Conservation (phyloP, 2,797 vertebrate species). For the Dallia pectoralis region DNA sequence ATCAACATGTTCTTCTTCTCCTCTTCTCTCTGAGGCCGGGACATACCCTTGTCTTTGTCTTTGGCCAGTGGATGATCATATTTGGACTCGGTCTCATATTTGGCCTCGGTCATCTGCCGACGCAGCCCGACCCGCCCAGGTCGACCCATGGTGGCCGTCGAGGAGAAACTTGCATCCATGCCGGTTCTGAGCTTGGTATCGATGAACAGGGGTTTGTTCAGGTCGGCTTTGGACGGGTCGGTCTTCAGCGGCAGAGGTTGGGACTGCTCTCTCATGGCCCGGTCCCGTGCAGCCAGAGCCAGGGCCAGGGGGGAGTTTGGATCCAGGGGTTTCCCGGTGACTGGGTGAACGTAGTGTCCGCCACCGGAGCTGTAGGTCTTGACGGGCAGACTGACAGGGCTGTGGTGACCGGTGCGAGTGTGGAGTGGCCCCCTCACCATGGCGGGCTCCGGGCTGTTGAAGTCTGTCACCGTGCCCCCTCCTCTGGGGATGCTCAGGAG, state of each 20-base stretch:
- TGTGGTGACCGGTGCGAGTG: constrained; percentile 73
- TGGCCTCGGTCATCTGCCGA: constrained; percentile 83
- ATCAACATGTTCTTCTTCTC: constrained; percentile 84
- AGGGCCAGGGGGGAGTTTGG: constrained; percentile 87
- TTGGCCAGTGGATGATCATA: constrained; percentile 72
- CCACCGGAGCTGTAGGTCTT: constrained; percentile 63
- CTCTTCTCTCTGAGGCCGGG: constrained; percentile 39
- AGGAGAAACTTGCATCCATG: constrained; percentile 73
- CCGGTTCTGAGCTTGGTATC: constrained; percentile 85
- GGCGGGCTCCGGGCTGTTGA: constrained; percentile 68
- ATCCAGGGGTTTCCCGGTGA: constrained; percentile 84
- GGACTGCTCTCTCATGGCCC: constrained; percentile 84
- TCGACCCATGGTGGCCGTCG: constrained; percentile 68
- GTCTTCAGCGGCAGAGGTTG: constrained; percentile 66
- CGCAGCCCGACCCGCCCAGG: constrained; percentile 75
- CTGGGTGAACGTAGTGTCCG: constrained; percentile 81
- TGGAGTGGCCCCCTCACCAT: constrained; percentile 63
- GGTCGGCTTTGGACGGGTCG: constrained; percentile 76
- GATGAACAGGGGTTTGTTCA: constrained; percentile 87
- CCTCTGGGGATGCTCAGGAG: constrained; percentile 64
- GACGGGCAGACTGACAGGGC: constrained; percentile 69
- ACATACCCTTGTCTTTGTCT: constrained; percentile 67
- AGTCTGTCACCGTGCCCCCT: constrained; percentile 73
- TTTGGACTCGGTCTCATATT: constrained; percentile 67
- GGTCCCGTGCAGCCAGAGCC: constrained; percentile 83